These are phyloP conservation scores for Oriolus oriolus DNA, from an alignment of 2,113 vertebrate genomes.

Conservation along the genomic window DNA sequence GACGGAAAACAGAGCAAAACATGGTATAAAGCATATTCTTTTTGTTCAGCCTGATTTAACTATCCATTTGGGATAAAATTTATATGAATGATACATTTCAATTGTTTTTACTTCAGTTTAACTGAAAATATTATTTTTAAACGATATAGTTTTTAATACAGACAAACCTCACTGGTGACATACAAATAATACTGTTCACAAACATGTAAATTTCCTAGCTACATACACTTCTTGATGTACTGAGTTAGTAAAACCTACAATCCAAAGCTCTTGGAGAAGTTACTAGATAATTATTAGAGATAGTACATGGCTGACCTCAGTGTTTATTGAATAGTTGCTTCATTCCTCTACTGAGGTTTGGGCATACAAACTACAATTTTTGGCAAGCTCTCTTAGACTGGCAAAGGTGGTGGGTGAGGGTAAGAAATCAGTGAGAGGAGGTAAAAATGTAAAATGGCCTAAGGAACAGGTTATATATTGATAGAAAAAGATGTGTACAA, in stretches of 20 bases:
- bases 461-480: background rate
- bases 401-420: background rate
- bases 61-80: background rate
- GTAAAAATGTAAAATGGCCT: background rate
- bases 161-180: background rate
- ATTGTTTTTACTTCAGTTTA: background rate
- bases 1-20: background rate
- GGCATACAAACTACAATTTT: background rate
- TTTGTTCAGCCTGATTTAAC: background rate
- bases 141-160: background rate
- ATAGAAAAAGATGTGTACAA: background rate
- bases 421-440: background rate
- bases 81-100: background rate
- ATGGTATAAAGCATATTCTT: background rate
- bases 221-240: background rate
- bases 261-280: background rate
- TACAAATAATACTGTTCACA: background rate
- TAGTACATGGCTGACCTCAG: background rate
- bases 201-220: background rate
- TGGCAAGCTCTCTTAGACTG: background rate
- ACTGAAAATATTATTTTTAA: background rate
- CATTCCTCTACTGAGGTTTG: background rate
- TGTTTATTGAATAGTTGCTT: background rate
- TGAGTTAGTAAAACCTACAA: background rate
- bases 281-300: background rate